These are phyloP conservation scores for Hyppa rectilinea DNA, from an alignment of 2,888 invertebrate species.

Conservation along the genomic window DNA sequence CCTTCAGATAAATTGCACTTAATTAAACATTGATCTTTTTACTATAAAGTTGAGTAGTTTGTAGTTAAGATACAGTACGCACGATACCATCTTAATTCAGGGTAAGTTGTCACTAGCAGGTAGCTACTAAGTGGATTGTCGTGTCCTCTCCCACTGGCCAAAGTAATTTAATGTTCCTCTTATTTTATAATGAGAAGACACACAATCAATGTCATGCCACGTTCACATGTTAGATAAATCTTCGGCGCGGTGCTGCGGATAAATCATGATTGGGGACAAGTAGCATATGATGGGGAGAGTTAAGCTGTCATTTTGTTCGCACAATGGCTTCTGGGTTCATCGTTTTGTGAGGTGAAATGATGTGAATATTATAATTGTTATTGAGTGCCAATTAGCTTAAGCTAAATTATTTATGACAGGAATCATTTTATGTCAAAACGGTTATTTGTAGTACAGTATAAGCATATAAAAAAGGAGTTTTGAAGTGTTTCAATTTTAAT, in stretches of 20 bases:
- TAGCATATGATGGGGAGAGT: conserved; percentile 72
- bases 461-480: too few relatives aligned
- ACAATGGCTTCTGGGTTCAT: conserved; percentile 40
- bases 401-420: not conserved
- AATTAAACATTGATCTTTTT: conserved; percentile 72
- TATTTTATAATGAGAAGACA: conserved; percentile 78
- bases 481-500: not conserved
- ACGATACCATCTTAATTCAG: conserved; percentile 71
- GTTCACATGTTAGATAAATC: conserved; percentile 68
- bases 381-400: not conserved
- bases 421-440: not conserved
- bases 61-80: conserved; percentile 60
- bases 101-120: conserved; percentile 70
- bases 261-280: conserved; percentile 70
- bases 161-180: conserved; percentile 73
- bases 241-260: conserved; percentile 58
- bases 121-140: conserved; percentile 79
- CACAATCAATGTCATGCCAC: conserved; percentile 70
- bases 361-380: conserved; percentile 15
- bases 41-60: conserved; percentile 69
- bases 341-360: conserved; percentile 28
- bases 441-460: too few relatives aligned
- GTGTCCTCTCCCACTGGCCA: conserved; percentile 79
- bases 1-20: conserved; percentile 68
- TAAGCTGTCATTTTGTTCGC: conserved; percentile 46